Base-by-base conservation (phyloP, 2,113 vertebrate species). In the Catharus fuscescens region DNA sequence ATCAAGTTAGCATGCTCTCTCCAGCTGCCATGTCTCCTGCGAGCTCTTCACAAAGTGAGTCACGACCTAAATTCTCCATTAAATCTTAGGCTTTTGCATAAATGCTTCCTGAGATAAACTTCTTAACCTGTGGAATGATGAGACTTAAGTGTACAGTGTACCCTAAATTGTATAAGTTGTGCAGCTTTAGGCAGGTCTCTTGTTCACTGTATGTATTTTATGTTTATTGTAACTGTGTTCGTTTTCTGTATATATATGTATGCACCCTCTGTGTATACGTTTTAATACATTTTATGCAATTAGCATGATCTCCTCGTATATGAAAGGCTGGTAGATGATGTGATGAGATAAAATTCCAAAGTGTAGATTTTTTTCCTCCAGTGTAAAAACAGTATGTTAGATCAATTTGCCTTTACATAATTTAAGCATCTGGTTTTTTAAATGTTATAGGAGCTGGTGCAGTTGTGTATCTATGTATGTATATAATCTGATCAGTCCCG, bases 11-110 rank as follows among this genome's bases (percentile, higher is more conserved):
- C 97, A 98, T 99, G 98, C 98, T 99, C 96, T 99, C 99, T 60
- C 98, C 99, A 20, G 97, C 99, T 71, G 98, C 99, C 53, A 98
- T 99, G 93, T 99, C 99, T 59, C 99, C 99, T 74, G 99, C 99
- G 95, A 98, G 98, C 91, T 98, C 99, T 86, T 98, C 99, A 95
- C 99, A 99, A 98, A 99, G 99, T 99, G 98, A 99, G 99, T 99
- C 95, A 96, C 96, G 94, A 97, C 95, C 96, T 98, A 98, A 97
- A 97, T 97, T 97, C 95, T 97, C 96, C 90, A 92, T 96, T 97
- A 96, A 97, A 95, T 98, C 96, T 97, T 97, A 98, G 93, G 90
- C 94, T 97, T 97, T 97, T 97, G 96, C 95, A 92, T 97, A 97
- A 95, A 88, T 96, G 82, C 95, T 96, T 97, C 93, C 97, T 80